Evolutionary conservation across 2,888 invertebrate species (phyloP), one percentile per base, ranked within the genome.

Genomic region (Phytoseiulus persimilis): DNA sequence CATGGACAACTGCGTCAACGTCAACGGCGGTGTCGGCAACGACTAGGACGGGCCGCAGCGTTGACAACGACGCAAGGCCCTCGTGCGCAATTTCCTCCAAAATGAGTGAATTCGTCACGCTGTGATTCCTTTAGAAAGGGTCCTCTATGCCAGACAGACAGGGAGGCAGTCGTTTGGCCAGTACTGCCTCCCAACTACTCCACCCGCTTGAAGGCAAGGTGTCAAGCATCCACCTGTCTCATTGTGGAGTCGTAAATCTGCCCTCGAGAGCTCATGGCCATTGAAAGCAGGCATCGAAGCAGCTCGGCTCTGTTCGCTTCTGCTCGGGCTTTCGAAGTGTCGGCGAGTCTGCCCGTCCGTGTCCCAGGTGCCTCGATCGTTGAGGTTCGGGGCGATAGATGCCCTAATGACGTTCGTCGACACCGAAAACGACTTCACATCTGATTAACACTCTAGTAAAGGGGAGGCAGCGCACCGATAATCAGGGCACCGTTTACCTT

Each of bases 21-120:
- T 11, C 46, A 46, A 46, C 46, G 46, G 14, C 46, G 46, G 46
- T 14, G 46, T 6, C 46, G 65, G 65, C 65, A 28, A 23, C 65
- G 65, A 65, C 65, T 2, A 65, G 9, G 46, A 46, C 14, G 46
- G 14, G 14, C 46, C 6, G 46, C 28, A 65, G 65, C 65, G 65
- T 6, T 65, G 65, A 65, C 65, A 28, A 65, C 23, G 5, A 65
- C 28, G 65, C 65, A 65, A 65, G 18, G 65, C 28, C 65, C 65
- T 65, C 18, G 65, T 65, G 65, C 65, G 65, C 65, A 65, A 65
- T 28, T 65, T 65, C 23, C 65, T 28, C 65, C 2, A 65, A 65
- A 65, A 65, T 65, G 65, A 65, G 65, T 65, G 65, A 65, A 65
- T 65, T 65, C 65, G 65, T 65, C 65, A 65, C 65, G 65, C 65